Percentiles rank a stretch among this genome's conserved stretches.
Evolutionary conservation across 2,888 invertebrate species (phyloP).

Genomic region (Frankliniella fusca): DNA sequence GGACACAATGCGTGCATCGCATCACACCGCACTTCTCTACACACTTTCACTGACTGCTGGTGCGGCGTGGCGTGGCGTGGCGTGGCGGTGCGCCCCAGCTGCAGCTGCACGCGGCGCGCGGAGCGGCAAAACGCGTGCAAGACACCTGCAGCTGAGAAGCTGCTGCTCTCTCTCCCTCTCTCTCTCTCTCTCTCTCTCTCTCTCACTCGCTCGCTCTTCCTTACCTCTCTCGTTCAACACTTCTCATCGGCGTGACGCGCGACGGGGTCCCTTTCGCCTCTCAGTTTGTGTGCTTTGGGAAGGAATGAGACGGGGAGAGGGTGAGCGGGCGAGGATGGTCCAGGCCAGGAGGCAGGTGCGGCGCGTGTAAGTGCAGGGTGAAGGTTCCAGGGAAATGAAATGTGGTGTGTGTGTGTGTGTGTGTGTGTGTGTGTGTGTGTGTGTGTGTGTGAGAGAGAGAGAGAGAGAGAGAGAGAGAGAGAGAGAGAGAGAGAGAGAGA

Average conservation of each 20-base stretch:
- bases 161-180: neutral
- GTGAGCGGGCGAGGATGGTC: neutral
- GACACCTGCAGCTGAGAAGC: neutral
- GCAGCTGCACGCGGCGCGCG: neutral
- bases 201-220: too few species aligned
- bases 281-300: neutral
- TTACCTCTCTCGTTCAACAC: neutral
- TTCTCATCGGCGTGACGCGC: neutral
- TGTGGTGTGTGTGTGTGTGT: neutral
- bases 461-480: too few species aligned
- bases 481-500: too few species aligned
- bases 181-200: neutral
- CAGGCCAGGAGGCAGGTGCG: neutral
- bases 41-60: slow-evolving; percentile 15
- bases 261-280: neutral
- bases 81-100: neutral
- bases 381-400: neutral
- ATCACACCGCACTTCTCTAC: neutral
- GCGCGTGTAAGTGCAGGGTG: neutral
- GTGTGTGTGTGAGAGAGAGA: neutral
- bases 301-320: too few species aligned
- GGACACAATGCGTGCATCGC: slow-evolving; percentile 15
- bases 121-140: neutral
- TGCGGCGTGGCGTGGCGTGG: neutral
- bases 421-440: neutral